These are phyloP conservation scores for Agapetus fuscipes DNA, from an alignment of 2,888 invertebrate genomes.

Conservation along the genomic window DNA sequence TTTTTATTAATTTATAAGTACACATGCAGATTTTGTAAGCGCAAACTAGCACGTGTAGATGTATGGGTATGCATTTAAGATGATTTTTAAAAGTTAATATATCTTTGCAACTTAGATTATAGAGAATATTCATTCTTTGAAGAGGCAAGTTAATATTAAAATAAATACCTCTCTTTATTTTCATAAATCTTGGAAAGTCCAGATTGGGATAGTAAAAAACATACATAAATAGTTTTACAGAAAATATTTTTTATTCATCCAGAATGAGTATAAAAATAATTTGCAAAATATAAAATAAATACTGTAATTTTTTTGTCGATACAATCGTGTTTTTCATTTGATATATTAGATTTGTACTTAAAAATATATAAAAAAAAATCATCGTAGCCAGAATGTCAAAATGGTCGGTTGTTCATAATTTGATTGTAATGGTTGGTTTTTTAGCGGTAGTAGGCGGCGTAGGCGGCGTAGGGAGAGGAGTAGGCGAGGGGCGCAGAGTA, in stretches of 20 bases:
- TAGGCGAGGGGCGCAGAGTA: slow-evolving; percentile 25
- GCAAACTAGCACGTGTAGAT: no score
- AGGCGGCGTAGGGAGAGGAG: slow-evolving; percentile 28
- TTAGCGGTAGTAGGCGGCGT: slow-evolving; percentile 11
- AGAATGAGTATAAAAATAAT: not conserved
- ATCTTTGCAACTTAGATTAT: no score
- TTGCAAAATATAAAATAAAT: not conserved
- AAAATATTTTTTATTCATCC: slow-evolving; percentile 1
- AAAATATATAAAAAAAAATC: not conserved
- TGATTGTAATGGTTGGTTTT: not conserved
- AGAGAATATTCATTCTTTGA: no score
- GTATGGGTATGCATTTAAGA: no score
- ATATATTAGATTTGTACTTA: not conserved
- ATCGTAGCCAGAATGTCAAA: not conserved
- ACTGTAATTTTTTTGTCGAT: not conserved
- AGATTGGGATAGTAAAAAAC: not conserved
- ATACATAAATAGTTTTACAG: not conserved
- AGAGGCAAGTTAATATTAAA: no score
- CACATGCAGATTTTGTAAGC: no score
- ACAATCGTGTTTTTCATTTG: not conserved
- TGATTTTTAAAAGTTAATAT: no score
- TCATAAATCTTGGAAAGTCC: no score
- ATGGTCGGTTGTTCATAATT: not conserved
- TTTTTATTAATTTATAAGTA: no score
- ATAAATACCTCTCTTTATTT: no score